These are phyloP conservation scores for Metellina segmentata DNA, from an alignment of 2,888 invertebrate genomes.

Conservation along the genomic window DNA sequence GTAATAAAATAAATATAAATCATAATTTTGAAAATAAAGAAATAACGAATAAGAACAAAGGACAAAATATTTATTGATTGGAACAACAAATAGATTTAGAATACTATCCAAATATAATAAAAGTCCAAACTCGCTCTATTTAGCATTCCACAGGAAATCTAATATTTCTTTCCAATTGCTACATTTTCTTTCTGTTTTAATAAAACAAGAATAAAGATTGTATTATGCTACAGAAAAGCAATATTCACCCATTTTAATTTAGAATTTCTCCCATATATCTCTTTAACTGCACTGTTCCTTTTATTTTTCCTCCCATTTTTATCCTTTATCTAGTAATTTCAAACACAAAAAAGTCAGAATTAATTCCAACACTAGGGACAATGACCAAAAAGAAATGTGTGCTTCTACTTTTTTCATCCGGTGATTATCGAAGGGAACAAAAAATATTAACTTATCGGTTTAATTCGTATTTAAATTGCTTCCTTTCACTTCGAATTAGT, in stretches of 20 bases:
- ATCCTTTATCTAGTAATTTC: background rate
- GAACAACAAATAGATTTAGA: too few species aligned
- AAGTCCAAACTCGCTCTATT: too few species aligned
- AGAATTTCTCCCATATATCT: background rate
- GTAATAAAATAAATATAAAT: too few species aligned
- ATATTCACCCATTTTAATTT: background rate
- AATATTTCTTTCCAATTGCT: too few species aligned
- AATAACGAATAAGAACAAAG: too few species aligned
- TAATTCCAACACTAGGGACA: background rate
- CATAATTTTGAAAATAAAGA: too few species aligned
- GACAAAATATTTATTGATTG: too few species aligned
- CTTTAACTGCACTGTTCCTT: background rate
- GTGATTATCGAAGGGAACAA: background rate
- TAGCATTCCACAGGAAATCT: too few species aligned
- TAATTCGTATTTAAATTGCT: background rate
- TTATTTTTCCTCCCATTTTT: background rate
- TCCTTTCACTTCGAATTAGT: background rate
- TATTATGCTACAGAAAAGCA: background rate
- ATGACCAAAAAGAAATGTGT: background rate
- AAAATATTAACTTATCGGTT: background rate
- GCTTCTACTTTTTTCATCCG: background rate
- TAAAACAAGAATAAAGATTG: background rate
- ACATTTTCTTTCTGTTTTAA: too few species aligned
- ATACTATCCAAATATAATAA: too few species aligned
- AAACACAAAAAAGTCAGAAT: background rate